phyloP scores from a whole-genome alignment of 2,888 invertebrate species.

The Xanthia icteritia region DNA sequence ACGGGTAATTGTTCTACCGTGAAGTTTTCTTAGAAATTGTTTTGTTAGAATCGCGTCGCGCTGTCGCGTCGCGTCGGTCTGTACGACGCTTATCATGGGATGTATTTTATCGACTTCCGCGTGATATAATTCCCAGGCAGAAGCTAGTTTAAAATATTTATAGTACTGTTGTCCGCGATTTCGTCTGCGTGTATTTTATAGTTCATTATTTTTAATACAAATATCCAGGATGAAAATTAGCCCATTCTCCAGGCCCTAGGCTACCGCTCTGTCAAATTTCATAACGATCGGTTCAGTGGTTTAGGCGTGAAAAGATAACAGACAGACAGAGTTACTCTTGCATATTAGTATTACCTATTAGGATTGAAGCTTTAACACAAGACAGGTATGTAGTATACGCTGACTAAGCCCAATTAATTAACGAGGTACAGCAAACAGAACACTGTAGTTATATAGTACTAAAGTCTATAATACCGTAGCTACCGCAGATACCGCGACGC shows the following conservation, averaged over 20 bases:
- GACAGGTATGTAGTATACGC: background rate
- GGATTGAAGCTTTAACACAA: background rate
- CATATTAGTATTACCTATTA: background rate
- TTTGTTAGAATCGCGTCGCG: no score
- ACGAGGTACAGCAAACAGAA: constrained; percentile 41
- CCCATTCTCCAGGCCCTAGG: background rate
- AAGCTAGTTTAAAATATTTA: background rate
- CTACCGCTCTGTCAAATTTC: background rate
- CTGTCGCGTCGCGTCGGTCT: no score
- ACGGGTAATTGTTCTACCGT: no score
- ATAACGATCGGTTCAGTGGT: background rate
- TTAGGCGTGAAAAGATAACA: background rate
- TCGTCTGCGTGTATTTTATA: background rate
- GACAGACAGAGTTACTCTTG: background rate
- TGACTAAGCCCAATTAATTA: constrained; percentile 54
- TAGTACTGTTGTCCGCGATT: background rate
- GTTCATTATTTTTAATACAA: no score
- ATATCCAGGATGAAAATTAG: background rate
- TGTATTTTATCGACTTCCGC: no score
- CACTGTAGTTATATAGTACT: constrained; percentile 9
- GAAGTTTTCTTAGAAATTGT: no score
- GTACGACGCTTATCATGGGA: no score
- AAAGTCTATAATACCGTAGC: constrained; percentile 45
- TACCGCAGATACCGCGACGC: constrained; percentile 38
- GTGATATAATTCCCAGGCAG: no score